These are phyloP conservation scores for Fregata magnificens DNA, from an alignment of 2,113 vertebrate genomes.

Conservation along the genomic window DNA sequence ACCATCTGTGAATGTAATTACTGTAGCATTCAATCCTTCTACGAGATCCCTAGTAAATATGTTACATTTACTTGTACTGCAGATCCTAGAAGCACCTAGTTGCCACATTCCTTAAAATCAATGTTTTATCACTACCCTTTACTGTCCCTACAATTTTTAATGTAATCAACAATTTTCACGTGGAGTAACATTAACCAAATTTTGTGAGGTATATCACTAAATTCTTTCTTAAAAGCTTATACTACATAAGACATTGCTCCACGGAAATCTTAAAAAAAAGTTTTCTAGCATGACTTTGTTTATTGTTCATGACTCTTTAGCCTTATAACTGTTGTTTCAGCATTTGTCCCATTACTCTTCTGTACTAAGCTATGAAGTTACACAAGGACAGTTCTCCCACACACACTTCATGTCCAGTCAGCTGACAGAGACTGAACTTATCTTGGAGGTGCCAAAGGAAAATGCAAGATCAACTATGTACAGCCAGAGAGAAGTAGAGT, in stretches of 20 bases:
- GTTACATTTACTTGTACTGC: constrained; percentile 15
- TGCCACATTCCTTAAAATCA: background rate
- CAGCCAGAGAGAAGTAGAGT: background rate
- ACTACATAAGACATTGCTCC: background rate
- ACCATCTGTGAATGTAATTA: constrained; percentile 67
- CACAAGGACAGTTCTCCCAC: background rate
- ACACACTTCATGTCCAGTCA: background rate
- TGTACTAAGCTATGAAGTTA: background rate
- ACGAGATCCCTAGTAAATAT: constrained; percentile 41
- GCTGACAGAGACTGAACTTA: background rate
- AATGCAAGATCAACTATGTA: background rate
- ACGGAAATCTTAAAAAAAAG: background rate
- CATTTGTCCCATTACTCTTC: background rate
- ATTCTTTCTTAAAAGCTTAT: background rate
- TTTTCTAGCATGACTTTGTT: background rate
- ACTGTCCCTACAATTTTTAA: background rate
- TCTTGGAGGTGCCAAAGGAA: background rate
- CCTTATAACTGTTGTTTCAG: background rate
- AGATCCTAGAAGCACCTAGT: background rate
- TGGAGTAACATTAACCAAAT: background rate
- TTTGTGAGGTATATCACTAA: background rate
- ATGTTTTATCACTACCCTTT: background rate
- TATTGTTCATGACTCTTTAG: background rate
- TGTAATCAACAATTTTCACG: background rate
- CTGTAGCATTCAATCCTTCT: constrained; percentile 3